A percentile compares a stretch with the other conserved stretches of the same genome.
Conservation (phyloP, 2,797 vertebrate genomes). For the Crax fasciolata region DNA sequence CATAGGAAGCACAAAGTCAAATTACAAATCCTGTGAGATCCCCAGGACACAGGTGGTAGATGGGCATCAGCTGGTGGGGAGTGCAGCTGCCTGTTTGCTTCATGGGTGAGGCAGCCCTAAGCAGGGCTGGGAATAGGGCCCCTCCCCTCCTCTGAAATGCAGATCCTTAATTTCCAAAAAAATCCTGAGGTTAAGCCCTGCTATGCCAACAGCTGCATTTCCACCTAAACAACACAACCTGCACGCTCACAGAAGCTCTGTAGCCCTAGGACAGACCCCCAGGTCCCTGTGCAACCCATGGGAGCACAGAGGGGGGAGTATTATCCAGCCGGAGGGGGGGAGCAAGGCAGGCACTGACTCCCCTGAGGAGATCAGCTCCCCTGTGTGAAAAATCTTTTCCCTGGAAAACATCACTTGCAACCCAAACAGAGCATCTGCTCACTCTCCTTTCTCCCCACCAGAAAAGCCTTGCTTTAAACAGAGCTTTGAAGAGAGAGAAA, state of each 20-base stretch:
- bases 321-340: background rate
- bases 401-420: background rate
- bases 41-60: rapidly evolving
- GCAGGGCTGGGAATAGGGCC: background rate
- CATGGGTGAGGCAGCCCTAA: background rate
- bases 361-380: background rate
- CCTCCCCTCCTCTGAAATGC: background rate
- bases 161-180: background rate
- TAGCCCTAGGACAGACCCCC: background rate
- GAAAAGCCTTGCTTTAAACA: constrained; percentile 15
- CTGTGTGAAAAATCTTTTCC: background rate
- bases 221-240: background rate
- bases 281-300: background rate
- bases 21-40: background rate
- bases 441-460: background rate
- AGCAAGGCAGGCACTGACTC: background rate
- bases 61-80: background rate
- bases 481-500: constrained; percentile 4
- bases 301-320: background rate
- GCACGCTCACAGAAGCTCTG: background rate
- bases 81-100: background rate
- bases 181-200: background rate
- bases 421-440: background rate
- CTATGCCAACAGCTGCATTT: background rate
- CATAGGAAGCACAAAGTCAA: background rate